phyloP scores from a whole-genome alignment of 2,797 vertebrate species.

The Phoeniculus purpureus region DNA sequence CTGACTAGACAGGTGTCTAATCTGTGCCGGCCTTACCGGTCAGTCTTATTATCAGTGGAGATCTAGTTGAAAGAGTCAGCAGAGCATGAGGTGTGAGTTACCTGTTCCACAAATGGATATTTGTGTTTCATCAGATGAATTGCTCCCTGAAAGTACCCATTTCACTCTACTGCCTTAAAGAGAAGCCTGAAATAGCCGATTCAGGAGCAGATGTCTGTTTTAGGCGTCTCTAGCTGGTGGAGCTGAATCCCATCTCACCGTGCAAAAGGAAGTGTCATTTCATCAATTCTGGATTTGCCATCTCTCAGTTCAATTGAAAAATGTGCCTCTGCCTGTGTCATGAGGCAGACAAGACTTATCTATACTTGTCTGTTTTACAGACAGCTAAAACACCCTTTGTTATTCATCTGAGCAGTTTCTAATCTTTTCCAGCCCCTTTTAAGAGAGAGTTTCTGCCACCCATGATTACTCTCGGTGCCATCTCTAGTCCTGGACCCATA shows the following conservation, averaged over 20 bases:
- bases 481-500: not conserved
- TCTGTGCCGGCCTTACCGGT: not conserved
- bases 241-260: not conserved
- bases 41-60: not conserved
- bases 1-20: not conserved
- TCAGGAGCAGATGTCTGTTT: not conserved
- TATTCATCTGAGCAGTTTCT: not conserved
- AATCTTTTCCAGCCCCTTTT: not conserved
- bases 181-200: not conserved
- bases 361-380: slow-evolving; percentile 4
- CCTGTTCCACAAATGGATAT: not conserved
- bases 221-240: not conserved
- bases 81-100: not conserved
- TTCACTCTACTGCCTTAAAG: not conserved
- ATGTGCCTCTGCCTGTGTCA: not conserved
- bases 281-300: slow-evolving; percentile 38
- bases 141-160: not conserved
- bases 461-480: not conserved
- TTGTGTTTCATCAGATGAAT: not conserved
- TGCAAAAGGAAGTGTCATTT: slow-evolving; percentile 19
- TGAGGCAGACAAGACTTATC: slow-evolving; percentile 4
- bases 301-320: slow-evolving; percentile 41
- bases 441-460: not conserved
- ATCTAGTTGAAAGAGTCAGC: not conserved
- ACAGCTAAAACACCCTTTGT: not conserved